Evolutionary conservation across 2,797 vertebrate species (phyloP), one percentile per base, ranked within the genome.

Genomic region (Lepus townsendii): DNA sequence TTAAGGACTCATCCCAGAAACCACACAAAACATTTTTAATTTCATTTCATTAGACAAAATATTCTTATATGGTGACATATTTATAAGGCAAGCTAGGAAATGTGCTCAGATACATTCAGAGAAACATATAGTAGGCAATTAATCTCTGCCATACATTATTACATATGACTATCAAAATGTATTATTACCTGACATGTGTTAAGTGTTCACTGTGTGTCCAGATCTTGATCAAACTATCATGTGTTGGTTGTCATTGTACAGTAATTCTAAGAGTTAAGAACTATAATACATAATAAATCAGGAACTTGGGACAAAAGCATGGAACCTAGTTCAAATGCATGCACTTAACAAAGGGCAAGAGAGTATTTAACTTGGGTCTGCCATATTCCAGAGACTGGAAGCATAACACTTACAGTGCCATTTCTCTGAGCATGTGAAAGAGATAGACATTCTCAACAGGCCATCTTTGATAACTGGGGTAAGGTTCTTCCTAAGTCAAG

Each of bases 21-120:
- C 24, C n/a, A 86, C 1, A 77, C 19, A 63, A 88, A 68, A 75
- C 5, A n/a, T 26, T 27, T 72, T 11, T 63, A 69, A 47, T 71
- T 88, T 57, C 14, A 72, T 73, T 63, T 94, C 26, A 72, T 68
- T 91, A 96, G 35, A 73, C 38, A 79, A 73, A 73, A 54, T 54
- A 27, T 22, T 82, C 11, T 38, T 90, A 24, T 32, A 26, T 35
- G 35, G 20, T 9, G 32, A 90, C 26, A 60, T 1, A 62, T 69
- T 95, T 87, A 11, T 62, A 72, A 71, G 35, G n/a, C 8, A 86
- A 86, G 16, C 17, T 71, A 13, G 12, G 3, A 38, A 69, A n/a
- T 76, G 11, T 86, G 6, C 12, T 88, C 20, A 71, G 27, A 52
- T 62, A 93, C 91, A 76, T 32, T 65, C 17, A 75, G 63, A 1